Conservation (phyloP, 2,888 invertebrate genomes). For the Ectobius pallidus region DNA sequence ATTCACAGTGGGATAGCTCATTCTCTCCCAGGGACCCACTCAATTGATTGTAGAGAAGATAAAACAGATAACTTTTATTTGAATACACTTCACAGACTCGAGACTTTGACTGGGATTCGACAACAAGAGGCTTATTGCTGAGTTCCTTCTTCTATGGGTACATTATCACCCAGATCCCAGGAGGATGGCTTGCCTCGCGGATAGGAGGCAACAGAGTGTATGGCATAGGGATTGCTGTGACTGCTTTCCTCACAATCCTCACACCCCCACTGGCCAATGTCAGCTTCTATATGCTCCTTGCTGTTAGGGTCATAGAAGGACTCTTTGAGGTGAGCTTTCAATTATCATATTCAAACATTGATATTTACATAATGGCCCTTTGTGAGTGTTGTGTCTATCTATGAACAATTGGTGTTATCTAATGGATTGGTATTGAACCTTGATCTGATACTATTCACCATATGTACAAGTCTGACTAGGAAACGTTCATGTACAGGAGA, state of each 20-base stretch:
- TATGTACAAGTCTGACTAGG: too few relatives aligned
- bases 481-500: too few relatives aligned
- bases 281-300: conserved; percentile 70
- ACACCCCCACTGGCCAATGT: conserved; percentile 80
- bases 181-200: conserved; percentile 81
- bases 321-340: conserved; percentile 76
- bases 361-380: too few relatives aligned
- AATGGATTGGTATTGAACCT: too few relatives aligned
- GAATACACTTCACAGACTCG: conserved; percentile 58
- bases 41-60: too few relatives aligned
- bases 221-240: conserved; percentile 77
- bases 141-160: conserved; percentile 92
- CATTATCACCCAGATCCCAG: conserved; percentile 77
- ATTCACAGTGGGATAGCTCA: too few relatives aligned
- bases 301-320: conserved; percentile 77
- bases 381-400: too few relatives aligned
- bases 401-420: too few relatives aligned
- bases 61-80: too few relatives aligned
- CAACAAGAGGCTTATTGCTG: conserved; percentile 76
- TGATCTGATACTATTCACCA: too few relatives aligned
- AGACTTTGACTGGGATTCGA: conserved; percentile 82
- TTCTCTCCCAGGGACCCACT: too few relatives aligned
- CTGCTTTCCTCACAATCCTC: conserved; percentile 78
- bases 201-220: conserved; percentile 80
- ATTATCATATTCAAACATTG: too few relatives aligned